phyloP scores from a whole-genome alignment of 2,113 vertebrate species.

The Epinephelus moara region DNA sequence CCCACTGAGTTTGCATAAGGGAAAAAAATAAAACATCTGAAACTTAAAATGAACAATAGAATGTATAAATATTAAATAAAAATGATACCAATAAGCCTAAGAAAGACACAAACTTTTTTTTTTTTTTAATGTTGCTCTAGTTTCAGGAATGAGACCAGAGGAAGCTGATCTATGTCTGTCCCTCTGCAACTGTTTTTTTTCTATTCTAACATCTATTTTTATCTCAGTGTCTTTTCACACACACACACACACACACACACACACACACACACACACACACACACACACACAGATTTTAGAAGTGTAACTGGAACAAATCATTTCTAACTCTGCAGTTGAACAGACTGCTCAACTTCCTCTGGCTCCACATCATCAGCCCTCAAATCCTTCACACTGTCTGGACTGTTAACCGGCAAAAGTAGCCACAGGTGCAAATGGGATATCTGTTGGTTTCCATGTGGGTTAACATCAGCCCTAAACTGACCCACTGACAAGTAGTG shows the following conservation, averaged over 20 bases:
- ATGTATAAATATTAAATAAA: neutral
- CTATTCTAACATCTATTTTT: neutral
- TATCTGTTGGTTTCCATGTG: neutral
- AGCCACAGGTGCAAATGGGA: neutral
- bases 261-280: neutral
- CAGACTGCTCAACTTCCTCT: neutral
- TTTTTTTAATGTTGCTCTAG: neutral
- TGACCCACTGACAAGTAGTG: too few relatives aligned
- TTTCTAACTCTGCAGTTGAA: neutral
- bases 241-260: neutral
- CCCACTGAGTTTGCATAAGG: neutral
- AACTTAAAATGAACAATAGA: neutral
- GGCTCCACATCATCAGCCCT: neutral
- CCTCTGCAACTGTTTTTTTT: neutral
- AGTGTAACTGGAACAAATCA: conserved; percentile 9
- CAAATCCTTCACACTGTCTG: neutral
- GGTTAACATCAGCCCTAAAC: too few relatives aligned
- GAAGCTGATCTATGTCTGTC: neutral
- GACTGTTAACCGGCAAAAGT: neutral
- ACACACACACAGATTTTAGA: neutral
- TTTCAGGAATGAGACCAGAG: neutral
- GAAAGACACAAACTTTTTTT: neutral
- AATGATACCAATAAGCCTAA: neutral
- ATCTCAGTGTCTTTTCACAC: neutral
- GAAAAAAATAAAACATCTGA: neutral